A percentile compares a stretch with the other conserved stretches of the same genome.
Conservation (phyloP, 2,113 vertebrate species). For the Tragelaphus strepsiceros region DNA sequence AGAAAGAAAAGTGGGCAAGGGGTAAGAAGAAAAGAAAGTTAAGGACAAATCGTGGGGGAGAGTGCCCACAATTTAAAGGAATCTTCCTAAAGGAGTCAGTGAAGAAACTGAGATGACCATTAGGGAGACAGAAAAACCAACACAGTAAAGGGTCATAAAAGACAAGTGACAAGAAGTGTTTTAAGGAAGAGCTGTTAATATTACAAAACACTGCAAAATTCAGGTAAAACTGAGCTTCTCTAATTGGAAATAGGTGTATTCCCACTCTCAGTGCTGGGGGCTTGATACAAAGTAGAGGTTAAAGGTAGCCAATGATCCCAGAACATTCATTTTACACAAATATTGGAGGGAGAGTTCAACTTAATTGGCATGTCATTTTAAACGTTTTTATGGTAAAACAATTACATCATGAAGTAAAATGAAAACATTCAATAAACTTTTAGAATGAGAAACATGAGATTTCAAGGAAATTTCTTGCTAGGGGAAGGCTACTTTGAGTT, state of each 20-base stretch:
- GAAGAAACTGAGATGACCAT: neutral
- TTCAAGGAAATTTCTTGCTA: neutral
- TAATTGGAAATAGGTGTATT: neutral
- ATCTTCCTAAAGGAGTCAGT: neutral
- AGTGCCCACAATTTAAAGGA: neutral
- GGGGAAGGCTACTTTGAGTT: neutral
- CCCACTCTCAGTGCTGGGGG: neutral
- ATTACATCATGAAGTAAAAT: neutral
- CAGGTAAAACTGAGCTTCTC: neutral
- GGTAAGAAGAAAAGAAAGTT: neutral
- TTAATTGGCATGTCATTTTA: neutral
- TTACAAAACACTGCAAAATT: neutral
- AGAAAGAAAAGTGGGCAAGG: neutral
- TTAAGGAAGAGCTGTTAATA: neutral
- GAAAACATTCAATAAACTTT: neutral
- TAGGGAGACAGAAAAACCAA: neutral
- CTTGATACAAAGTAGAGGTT: neutral
- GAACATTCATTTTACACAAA: neutral
- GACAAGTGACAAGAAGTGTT: neutral
- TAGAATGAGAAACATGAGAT: neutral
- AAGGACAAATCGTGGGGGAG: neutral
- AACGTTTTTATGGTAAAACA: neutral
- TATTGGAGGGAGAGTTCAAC: neutral
- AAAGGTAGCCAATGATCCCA: neutral
- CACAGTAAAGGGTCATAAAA: neutral